phyloP scores from a whole-genome alignment of 2,888 invertebrate species.

The Diarsia brunnea region DNA sequence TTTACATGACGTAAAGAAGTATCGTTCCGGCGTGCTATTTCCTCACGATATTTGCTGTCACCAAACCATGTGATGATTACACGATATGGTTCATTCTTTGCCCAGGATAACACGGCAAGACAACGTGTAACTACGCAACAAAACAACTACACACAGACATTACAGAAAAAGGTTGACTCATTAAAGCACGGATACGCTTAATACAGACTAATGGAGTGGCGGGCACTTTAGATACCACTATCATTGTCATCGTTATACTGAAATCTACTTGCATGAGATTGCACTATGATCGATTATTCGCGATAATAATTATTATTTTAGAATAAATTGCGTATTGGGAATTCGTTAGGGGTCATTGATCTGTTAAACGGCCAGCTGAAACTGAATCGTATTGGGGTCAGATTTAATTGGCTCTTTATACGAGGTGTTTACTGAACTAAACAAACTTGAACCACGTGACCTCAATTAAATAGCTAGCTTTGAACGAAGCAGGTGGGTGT shows the following conservation, averaged over 20 bases:
- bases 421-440: slow-evolving; percentile 15
- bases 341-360: slow-evolving; percentile 8
- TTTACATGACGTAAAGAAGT: too few relatives aligned
- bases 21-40: too few relatives aligned
- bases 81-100: not conserved
- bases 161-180: slow-evolving; percentile 21
- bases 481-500: not conserved
- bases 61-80: too few relatives aligned
- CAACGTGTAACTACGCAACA: not conserved
- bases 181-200: slow-evolving; percentile 18
- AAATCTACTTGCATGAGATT: slow-evolving; percentile 54
- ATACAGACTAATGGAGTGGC: slow-evolving; percentile 62
- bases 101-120: not conserved
- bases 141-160: not conserved
- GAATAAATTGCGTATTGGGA: not conserved
- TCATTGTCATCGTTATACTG: slow-evolving; percentile 57
- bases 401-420: not conserved
- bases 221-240: slow-evolving; percentile 66
- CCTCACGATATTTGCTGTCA: too few relatives aligned
- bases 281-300: slow-evolving; percentile 35
- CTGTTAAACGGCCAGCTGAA: not conserved
- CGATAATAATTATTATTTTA: slow-evolving; percentile 21
- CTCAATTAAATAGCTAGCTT: slow-evolving; percentile 13
- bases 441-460: slow-evolving; percentile 1
- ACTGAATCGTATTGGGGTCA: not conserved